A percentile compares a stretch with the other conserved stretches of the same genome.
These are phyloP conservation scores for Chromis chromis DNA, from an alignment of 2,797 vertebrate species.

Conservation along the genomic window DNA sequence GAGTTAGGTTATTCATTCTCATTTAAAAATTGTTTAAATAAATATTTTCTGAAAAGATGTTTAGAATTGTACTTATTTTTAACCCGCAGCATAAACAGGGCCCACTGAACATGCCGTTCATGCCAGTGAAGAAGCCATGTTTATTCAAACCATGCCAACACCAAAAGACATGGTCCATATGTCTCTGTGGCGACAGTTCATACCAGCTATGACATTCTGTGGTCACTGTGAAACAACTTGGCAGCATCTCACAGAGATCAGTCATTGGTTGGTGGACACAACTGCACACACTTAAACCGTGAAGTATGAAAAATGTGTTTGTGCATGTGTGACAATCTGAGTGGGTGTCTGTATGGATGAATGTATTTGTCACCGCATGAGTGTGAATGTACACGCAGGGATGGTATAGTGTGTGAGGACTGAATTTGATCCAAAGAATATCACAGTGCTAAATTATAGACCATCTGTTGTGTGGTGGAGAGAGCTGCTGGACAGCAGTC, in stretches of 20 bases:
- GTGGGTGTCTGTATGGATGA: slow-evolving; percentile 40
- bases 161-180: slow-evolving; percentile 64
- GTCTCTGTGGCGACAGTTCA: slow-evolving; percentile 65
- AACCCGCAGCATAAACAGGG: slow-evolving; percentile 27
- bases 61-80: slow-evolving; percentile 27
- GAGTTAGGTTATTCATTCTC: background rate
- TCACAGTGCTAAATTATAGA: slow-evolving; percentile 67
- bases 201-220: slow-evolving; percentile 72
- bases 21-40: slow-evolving; percentile 1
- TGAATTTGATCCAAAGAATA: slow-evolving; percentile 70
- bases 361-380: slow-evolving; percentile 39
- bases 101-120: slow-evolving; percentile 30
- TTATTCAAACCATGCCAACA: slow-evolving; percentile 49
- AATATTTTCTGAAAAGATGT: background rate
- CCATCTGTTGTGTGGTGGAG: slow-evolving; percentile 74
- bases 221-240: slow-evolving; percentile 69
- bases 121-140: slow-evolving; percentile 40
- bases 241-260: slow-evolving; percentile 71
- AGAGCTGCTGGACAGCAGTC: slow-evolving; percentile 71
- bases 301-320: slow-evolving; percentile 34
- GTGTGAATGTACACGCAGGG: slow-evolving; percentile 46
- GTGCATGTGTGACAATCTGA: slow-evolving; percentile 7
- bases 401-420: slow-evolving; percentile 40
- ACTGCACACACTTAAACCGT: slow-evolving; percentile 59
- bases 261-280: slow-evolving; percentile 64